Conservation (phyloP, 1,140 invertebrate genomes). For the Eriosoma lanigerum region DNA sequence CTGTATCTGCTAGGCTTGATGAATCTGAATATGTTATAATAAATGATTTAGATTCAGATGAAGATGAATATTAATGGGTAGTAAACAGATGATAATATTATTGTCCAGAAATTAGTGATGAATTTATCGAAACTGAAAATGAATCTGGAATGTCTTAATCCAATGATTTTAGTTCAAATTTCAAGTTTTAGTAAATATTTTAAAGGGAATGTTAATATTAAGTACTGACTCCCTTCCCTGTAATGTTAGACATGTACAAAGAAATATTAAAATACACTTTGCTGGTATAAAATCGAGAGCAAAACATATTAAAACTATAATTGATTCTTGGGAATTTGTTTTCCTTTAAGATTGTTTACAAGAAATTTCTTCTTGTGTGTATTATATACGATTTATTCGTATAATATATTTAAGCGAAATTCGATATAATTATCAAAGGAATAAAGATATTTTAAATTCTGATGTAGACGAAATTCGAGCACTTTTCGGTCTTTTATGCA, state of each 20-base stretch:
- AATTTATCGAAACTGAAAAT: conserved; percentile 8
- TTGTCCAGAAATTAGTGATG: conserved; percentile 10
- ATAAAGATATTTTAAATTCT: conserved; percentile 49
- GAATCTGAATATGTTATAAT: neutral
- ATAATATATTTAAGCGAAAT: conserved; percentile 27
- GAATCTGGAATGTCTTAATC: neutral
- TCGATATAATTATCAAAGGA: conserved; percentile 23
- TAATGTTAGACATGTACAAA: conserved; percentile 11
- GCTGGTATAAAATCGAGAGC: neutral
- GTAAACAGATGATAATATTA: too few relatives aligned
- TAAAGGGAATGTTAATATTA: neutral
- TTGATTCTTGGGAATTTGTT: conserved; percentile 7
- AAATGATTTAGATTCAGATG: conserved; percentile 11
- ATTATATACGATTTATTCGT: too few relatives aligned
- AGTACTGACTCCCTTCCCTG: neutral
- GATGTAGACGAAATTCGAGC: conserved; percentile 53
- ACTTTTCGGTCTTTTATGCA: conserved; percentile 39
- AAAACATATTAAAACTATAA: conserved; percentile 25
- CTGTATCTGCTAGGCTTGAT: neutral
- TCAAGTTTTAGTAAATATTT: neutral
- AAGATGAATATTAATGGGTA: neutral
- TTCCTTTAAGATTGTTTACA: neutral
- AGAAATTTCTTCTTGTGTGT: conserved; percentile 3
- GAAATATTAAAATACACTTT: conserved; percentile 15
- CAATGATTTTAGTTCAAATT: conserved; percentile 6